Evolutionary conservation across 2,113 vertebrate genomes (phyloP), one percentile per base, ranked within the genome.

Genomic region (Perca schrenkii): DNA sequence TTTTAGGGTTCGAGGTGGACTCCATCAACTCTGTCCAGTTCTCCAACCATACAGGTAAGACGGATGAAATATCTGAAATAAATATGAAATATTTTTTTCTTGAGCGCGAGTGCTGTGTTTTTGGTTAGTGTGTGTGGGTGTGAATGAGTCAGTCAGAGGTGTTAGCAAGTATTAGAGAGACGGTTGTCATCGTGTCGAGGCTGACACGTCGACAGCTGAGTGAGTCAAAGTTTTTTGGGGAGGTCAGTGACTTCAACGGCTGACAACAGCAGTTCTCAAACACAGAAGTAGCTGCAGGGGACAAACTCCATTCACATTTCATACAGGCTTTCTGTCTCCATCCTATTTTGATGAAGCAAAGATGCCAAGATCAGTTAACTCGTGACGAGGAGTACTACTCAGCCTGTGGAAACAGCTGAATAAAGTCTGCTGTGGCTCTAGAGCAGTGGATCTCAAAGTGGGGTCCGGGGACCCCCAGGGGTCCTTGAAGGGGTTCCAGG

Each of bases 11-110:
- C 88, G 98, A 99, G 94, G 97, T 99, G 25, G 98, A 99, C 71
- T 97, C 97, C 0, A 97, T 99, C 93, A 99, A 99, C 93, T 99
- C 98, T 0, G 98, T 99, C 82, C 98, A 99, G 95, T 99, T 99
- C 94, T 99, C 98, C 89, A 99, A 99, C 94, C 98, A 99, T 77
- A 99, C 98, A 95, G 98, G 98, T 99, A 94, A 93, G 88, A 40
- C n/a, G 1, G 28, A 49, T 34, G 16, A 46, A 54, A 25, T 3
- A 6, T 6, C 69, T 43, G 10, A 43, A 43, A 2, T 11, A 43
- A 43, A 43, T 43, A 43, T 11, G 8, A 43, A 11, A 7, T 2
- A 2, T 40, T 15, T 73, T 34, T 1, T 61, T 14, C 40, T 2
- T 21, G 34, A 10, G 43, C 8, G 50, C 36, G 72, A 43, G 61